Percentiles rank a stretch among this genome's conserved stretches.
These are phyloP conservation scores for Melanostoma scalare DNA, from an alignment of 2,888 invertebrate species.

Conservation along the genomic window DNA sequence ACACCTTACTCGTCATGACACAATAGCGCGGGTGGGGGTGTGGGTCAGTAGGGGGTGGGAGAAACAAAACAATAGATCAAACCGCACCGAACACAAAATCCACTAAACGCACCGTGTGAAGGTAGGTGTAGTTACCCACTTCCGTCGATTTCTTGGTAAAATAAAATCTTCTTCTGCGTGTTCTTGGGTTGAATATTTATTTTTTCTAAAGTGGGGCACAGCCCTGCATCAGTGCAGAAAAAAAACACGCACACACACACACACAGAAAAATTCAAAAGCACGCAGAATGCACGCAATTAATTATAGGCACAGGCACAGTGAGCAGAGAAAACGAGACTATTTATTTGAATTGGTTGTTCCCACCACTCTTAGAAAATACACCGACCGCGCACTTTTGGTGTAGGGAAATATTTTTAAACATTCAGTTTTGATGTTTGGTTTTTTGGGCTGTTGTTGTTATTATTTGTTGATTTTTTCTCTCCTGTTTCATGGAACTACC, in stretches of 20 bases:
- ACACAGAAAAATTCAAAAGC: not conserved
- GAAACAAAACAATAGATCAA: slow-evolving; percentile 30
- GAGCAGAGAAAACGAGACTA: slow-evolving; percentile 1
- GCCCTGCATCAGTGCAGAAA: slow-evolving; percentile 50
- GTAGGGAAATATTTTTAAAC: not conserved
- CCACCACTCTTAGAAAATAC: too few relatives aligned
- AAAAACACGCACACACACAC: slow-evolving; percentile 9
- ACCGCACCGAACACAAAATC: not conserved
- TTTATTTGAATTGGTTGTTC: not conserved
- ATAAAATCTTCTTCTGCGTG: not conserved
- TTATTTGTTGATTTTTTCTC: slow-evolving; percentile 14
- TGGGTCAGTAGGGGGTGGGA: not conserved
- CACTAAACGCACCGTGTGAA: slow-evolving; percentile 21
- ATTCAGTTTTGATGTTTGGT: not conserved
- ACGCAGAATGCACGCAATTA: slow-evolving; percentile 42
- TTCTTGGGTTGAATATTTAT: slow-evolving; percentile 14
- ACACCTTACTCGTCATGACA: slow-evolving; percentile 20
- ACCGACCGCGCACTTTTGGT: too few relatives aligned
- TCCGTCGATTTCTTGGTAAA: slow-evolving; percentile 27
- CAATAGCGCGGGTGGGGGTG: not conserved
- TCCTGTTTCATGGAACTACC: slow-evolving; percentile 26
- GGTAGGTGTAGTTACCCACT: slow-evolving; percentile 1
- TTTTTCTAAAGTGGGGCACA: slow-evolving; percentile 62
- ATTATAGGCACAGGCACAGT: slow-evolving; percentile 36
- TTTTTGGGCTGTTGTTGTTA: slow-evolving; percentile 1